phyloP scores from a whole-genome alignment of 2,113 vertebrate species.

The Amblyopsis rosae region DNA sequence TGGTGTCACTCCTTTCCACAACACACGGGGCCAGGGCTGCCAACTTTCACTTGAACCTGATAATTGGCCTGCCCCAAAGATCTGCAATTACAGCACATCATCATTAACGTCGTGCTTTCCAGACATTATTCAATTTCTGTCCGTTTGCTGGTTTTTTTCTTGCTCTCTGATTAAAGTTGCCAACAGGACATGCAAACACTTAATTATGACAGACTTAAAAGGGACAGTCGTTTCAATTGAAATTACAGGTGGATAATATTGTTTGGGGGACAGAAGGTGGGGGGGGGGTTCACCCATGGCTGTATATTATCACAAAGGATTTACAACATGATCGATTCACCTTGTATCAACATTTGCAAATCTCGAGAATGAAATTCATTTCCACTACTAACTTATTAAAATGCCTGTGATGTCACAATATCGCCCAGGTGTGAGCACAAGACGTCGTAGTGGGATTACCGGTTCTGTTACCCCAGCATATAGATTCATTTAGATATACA shows the following conservation, averaged over 20 bases:
- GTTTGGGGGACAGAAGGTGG: no score
- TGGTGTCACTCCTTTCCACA: slow-evolving; percentile 52
- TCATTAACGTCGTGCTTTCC: slow-evolving; percentile 66
- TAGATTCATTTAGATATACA: no score
- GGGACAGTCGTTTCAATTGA: slow-evolving; percentile 53
- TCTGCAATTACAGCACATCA: slow-evolving; percentile 67
- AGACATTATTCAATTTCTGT: slow-evolving; percentile 62
- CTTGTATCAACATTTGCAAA: no score
- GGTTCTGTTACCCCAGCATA: no score
- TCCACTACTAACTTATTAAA: no score
- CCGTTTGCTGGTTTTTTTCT: slow-evolving; percentile 19
- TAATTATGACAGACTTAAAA: slow-evolving; percentile 55
- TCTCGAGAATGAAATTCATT: no score
- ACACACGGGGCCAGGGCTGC: slow-evolving; percentile 36
- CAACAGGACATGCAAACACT: slow-evolving; percentile 57
- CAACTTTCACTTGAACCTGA: slow-evolving; percentile 45
- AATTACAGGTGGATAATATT: slow-evolving; percentile 40
- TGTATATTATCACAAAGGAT: no score
- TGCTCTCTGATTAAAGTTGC: slow-evolving; percentile 59
- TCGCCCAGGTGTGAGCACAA: no score
- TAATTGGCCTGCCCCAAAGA: slow-evolving; percentile 62
- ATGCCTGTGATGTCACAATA: no score
- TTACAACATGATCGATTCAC: no score
- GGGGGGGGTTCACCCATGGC: no score
- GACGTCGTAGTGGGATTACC: no score